Conservation (phyloP, 1,140 invertebrate species). For the Wiebesia pumilae region DNA sequence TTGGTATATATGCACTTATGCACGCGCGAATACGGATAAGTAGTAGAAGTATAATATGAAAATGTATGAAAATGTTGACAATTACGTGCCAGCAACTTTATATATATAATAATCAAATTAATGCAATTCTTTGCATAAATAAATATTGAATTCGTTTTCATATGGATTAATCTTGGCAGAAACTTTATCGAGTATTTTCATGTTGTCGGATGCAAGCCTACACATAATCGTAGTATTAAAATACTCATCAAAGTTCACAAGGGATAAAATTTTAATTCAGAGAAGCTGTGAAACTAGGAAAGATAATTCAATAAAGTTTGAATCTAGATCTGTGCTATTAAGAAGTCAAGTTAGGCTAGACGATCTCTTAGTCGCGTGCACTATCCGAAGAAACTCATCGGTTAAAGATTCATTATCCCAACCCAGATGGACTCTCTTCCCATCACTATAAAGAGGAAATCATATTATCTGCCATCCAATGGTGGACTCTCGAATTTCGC, state of each 20-base stretch:
- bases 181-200: neutral
- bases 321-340: neutral
- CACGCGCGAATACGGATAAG: too few relatives aligned
- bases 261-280: neutral
- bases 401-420: constrained; percentile 25
- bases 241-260: neutral
- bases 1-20: too few relatives aligned
- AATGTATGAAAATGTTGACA: too few relatives aligned
- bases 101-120: too few relatives aligned
- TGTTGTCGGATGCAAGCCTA: neutral
- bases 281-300: neutral
- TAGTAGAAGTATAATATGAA: too few relatives aligned
- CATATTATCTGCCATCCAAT: constrained; percentile 46
- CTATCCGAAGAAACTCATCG: neutral
- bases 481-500: neutral
- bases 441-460: constrained; percentile 52
- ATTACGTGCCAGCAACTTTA: too few relatives aligned
- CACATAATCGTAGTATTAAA: constrained; percentile 2
- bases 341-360: neutral
- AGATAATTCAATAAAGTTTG: constrained; percentile 10
- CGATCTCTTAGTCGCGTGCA: neutral
- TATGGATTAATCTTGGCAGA: neutral
- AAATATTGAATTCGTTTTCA: neutral
- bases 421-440: constrained; percentile 8
- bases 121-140: neutral